These are phyloP conservation scores for Girardia tigrina DNA, from an alignment of 2,888 invertebrate species.

Conservation along the genomic window DNA sequence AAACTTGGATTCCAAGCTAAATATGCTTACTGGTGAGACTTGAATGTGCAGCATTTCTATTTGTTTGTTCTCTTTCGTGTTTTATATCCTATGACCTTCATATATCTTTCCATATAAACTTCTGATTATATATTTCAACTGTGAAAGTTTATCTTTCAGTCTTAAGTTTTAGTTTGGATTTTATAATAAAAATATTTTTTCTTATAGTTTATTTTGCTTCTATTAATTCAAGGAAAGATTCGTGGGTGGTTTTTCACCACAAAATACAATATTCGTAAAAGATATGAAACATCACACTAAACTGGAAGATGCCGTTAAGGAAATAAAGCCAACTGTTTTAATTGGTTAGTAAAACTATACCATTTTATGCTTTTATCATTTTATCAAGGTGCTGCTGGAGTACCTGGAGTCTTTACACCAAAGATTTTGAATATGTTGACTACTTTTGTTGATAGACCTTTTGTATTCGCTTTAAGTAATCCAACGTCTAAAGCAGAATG, in stretches of 20 bases:
- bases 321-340: neutral
- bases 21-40: no score
- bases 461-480: conserved; percentile 93
- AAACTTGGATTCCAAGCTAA: no score
- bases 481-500: conserved; percentile 95
- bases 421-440: conserved; percentile 75
- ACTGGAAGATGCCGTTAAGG: neutral
- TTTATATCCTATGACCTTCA: no score
- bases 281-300: neutral
- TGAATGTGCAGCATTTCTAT: no score
- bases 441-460: conserved; percentile 65
- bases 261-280: neutral
- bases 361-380: conserved; percentile 54
- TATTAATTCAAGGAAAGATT: neutral
- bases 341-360: neutral
- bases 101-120: no score
- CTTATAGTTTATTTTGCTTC: no score
- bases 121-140: no score
- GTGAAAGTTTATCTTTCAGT: no score
- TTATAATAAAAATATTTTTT: no score
- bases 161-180: no score
- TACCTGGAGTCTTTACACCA: conserved; percentile 78
- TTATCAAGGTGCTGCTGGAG: conserved; percentile 82
- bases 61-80: no score
- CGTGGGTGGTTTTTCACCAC: neutral